Evolutionary conservation across 1,140 invertebrate genomes (phyloP).

Genomic region (Ganaspis sp.): DNA sequence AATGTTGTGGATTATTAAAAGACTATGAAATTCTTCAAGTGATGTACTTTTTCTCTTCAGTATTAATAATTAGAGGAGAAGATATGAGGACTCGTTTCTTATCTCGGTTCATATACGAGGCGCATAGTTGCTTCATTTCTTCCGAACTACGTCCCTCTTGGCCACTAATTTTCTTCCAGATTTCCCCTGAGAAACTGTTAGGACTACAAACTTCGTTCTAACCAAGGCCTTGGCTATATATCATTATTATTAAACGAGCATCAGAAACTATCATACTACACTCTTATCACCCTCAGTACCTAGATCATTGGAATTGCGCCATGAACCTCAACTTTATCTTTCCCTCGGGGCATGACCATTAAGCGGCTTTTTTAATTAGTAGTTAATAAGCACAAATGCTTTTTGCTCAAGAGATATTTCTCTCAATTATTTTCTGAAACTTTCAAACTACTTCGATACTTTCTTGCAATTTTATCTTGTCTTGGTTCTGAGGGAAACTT

Average conservation of each 20-base stretch:
- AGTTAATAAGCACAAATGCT: not conserved
- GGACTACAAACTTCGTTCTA: not conserved
- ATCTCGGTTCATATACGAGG: not conserved
- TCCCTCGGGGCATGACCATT: not conserved
- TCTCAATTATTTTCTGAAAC: not conserved
- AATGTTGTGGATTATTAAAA: no score
- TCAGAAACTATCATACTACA: conserved; percentile 18
- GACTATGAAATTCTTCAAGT: no score
- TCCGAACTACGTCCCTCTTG: conserved; percentile 20
- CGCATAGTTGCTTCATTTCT: conserved; percentile 5
- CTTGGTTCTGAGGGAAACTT: no score
- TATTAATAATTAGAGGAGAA: not conserved
- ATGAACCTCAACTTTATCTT: conserved; percentile 8
- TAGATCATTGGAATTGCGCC: conserved; percentile 10
- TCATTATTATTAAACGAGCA: conserved; percentile 27
- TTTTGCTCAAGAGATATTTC: not conserved
- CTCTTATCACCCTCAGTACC: conserved; percentile 3
- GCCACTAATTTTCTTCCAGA: conserved; percentile 25
- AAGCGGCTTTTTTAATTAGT: conserved; percentile 1
- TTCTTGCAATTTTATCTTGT: no score
- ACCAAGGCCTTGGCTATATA: not conserved
- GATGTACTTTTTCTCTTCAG: not conserved
- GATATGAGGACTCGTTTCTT: not conserved
- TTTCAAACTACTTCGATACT: not conserved
- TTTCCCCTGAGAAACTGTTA: conserved; percentile 17